Conservation (phyloP, 1,140 invertebrate genomes). For the Drosophila pseudoobscura region DNA sequence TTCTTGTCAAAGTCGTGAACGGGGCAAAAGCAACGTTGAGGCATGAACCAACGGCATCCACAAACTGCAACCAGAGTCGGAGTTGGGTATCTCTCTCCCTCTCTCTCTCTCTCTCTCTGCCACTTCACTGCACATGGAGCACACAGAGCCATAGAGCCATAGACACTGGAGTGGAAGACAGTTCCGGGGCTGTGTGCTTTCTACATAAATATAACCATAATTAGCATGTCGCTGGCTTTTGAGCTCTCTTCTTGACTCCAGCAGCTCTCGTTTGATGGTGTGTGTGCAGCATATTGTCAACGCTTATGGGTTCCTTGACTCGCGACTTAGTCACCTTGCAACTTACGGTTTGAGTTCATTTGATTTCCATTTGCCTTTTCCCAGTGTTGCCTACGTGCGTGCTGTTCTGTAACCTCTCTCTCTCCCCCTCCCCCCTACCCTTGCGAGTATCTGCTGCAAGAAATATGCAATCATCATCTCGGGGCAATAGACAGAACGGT, state of each 20-base stretch:
- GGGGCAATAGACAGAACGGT: too few species aligned
- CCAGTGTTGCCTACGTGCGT: neutral
- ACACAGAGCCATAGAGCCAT: conserved; percentile 3
- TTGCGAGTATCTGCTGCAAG: conserved; percentile 4
- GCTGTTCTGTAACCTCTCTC: conserved; percentile 23
- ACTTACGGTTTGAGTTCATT: conserved; percentile 58
- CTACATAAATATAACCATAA: conserved; percentile 71
- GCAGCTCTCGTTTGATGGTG: too few species aligned
- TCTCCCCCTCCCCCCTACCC: conserved; percentile 21
- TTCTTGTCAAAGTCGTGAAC: conserved; percentile 74
- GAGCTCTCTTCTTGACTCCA: conserved; percentile 6
- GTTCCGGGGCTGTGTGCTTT: conserved; percentile 48
- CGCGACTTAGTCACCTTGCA: conserved; percentile 27
- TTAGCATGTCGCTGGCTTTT: conserved; percentile 64
- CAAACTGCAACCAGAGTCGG: conserved; percentile 24
- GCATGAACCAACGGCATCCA: conserved; percentile 38
- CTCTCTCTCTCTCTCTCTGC: too few species aligned
- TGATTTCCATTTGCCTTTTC: conserved; percentile 63
- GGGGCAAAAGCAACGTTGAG: conserved; percentile 31
- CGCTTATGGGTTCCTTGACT: conserved; percentile 76
- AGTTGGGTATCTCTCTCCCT: too few species aligned
- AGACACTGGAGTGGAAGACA: conserved; percentile 13
- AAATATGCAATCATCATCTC: conserved; percentile 55
- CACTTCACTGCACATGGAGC: neutral
- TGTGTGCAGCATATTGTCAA: conserved; percentile 51